Evolutionary conservation across 2,888 invertebrate genomes (phyloP).

Genomic region (Carcina quercana): DNA sequence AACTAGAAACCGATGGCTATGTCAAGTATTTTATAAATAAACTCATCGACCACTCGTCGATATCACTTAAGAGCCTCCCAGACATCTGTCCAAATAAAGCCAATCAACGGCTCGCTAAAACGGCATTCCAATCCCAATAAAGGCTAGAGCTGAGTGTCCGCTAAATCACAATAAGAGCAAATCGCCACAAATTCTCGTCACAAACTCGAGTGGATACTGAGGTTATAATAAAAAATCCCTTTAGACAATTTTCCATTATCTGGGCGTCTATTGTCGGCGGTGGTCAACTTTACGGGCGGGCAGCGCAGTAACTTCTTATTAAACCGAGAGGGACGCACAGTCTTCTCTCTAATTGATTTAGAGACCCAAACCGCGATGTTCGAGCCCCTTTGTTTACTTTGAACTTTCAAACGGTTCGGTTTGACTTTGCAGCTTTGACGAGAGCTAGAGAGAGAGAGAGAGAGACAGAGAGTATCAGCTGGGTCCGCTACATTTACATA

Average conservation of each 20-base stretch:
- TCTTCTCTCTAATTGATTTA: conserved; percentile 62
- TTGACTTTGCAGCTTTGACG: conserved; percentile 24
- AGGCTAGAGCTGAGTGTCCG: conserved; percentile 20
- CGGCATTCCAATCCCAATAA: conserved; percentile 14
- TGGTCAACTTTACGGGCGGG: conserved; percentile 62
- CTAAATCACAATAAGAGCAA: conserved; percentile 37
- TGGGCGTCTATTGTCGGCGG: conserved; percentile 52
- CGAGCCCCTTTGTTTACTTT: conserved; percentile 21
- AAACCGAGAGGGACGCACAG: conserved; percentile 54
- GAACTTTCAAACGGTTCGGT: conserved; percentile 26
- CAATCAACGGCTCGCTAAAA: conserved; percentile 12
- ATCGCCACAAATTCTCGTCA: conserved; percentile 51
- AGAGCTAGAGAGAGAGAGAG: too few relatives aligned
- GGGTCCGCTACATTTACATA: conserved; percentile 12
- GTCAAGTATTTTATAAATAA: too few relatives aligned
- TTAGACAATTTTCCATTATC: conserved; percentile 69
- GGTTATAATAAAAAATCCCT: conserved; percentile 65
- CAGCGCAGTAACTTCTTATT: conserved; percentile 64
- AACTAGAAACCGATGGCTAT: too few relatives aligned
- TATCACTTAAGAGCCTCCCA: too few relatives aligned
- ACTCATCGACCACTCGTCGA: too few relatives aligned
- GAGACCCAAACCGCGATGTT: conserved; percentile 43
- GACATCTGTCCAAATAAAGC: too few relatives aligned
- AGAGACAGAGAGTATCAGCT: too few relatives aligned
- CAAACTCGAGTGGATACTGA: conserved; percentile 45